These are phyloP conservation scores for Gandaritis pyraliata DNA, from an alignment of 2,888 invertebrate species.

Conservation along the genomic window DNA sequence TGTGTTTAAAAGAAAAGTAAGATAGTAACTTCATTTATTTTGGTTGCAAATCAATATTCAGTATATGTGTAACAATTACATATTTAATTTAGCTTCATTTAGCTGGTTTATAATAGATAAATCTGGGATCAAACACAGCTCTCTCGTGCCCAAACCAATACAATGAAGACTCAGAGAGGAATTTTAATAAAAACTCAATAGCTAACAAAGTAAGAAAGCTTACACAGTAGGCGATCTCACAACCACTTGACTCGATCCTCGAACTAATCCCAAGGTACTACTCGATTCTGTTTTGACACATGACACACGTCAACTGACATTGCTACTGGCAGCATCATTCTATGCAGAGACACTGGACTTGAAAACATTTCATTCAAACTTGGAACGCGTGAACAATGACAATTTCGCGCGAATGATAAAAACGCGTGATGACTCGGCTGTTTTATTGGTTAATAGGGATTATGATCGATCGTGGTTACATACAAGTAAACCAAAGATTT, in stretches of 20 bases:
- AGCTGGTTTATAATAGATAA: no score
- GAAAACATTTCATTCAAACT: constrained; percentile 55
- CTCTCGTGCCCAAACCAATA: no score
- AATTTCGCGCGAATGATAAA: constrained; percentile 57
- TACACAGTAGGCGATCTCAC: constrained; percentile 60
- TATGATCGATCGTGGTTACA: constrained; percentile 35
- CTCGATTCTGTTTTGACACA: constrained; percentile 83
- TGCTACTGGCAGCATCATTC: constrained; percentile 29
- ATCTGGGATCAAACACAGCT: no score
- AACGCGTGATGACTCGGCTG: constrained; percentile 63
- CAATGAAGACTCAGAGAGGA: constrained; percentile 21
- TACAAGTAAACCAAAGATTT: constrained; percentile 12
- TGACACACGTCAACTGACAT: constrained; percentile 59
- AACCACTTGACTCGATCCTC: constrained; percentile 46
- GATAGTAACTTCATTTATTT: no score
- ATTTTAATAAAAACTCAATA: constrained; percentile 45
- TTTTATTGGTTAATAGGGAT: constrained; percentile 41
- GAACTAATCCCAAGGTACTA: constrained; percentile 72
- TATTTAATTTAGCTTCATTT: no score
- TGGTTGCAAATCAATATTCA: no score
- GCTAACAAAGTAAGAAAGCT: constrained; percentile 27
- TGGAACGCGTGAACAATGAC: constrained; percentile 56
- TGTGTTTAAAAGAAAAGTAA: no score
- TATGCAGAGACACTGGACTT: constrained; percentile 44
- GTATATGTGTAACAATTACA: no score